A percentile compares a stretch with the other conserved stretches of the same genome.
Evolutionary conservation across 2,888 invertebrate species (phyloP).

Genomic region (Hypena proboscidalis): DNA sequence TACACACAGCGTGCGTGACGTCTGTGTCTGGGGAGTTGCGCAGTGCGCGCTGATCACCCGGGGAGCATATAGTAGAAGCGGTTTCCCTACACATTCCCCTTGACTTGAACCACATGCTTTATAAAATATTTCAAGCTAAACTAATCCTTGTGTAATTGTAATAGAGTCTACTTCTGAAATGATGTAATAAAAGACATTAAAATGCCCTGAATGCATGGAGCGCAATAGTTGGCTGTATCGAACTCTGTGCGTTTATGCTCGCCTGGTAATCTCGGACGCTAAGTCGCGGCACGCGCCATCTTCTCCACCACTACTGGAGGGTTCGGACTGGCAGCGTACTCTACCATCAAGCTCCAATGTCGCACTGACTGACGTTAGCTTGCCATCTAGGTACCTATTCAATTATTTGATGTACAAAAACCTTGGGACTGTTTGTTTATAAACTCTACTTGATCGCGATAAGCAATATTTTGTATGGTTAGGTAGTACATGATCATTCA

Average conservation of each 20-base stretch:
- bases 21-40: slow-evolving; percentile 83
- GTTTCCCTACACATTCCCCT: slow-evolving; percentile 60
- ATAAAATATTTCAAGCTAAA: slow-evolving; percentile 25
- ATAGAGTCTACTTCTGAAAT: slow-evolving; percentile 27
- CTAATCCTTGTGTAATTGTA: slow-evolving; percentile 18
- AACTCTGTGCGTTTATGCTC: slow-evolving; percentile 48
- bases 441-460: neutral
- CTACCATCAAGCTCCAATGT: slow-evolving; percentile 11
- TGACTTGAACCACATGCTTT: slow-evolving; percentile 39
- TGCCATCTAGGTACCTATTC: neutral
- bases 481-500: neutral
- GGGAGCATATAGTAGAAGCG: slow-evolving; percentile 62
- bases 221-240: slow-evolving; percentile 33
- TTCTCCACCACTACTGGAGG: slow-evolving; percentile 54
- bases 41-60: slow-evolving; percentile 82
- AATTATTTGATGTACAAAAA: neutral
- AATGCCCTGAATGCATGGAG: slow-evolving; percentile 34
- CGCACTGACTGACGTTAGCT: neutral
- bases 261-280: slow-evolving; percentile 75
- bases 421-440: neutral
- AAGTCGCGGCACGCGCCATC: slow-evolving; percentile 80
- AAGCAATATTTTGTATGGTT: neutral
- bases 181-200: slow-evolving; percentile 25
- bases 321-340: slow-evolving; percentile 26
- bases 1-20: slow-evolving; percentile 61